Conservation (phyloP, 2,797 vertebrate genomes). For the Molossus alvarezi region DNA sequence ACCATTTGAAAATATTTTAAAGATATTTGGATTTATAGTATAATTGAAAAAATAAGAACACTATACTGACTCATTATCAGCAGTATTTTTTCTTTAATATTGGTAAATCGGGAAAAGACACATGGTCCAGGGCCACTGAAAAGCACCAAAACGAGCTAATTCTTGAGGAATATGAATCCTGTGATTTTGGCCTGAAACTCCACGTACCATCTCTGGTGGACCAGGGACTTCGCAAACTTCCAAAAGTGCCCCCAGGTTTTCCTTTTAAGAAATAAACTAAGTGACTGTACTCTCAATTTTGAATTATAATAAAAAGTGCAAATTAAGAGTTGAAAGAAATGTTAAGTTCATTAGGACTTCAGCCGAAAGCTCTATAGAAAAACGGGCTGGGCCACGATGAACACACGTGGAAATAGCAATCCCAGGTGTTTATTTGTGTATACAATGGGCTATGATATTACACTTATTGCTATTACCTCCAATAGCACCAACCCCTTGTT, state of each 20-base stretch:
- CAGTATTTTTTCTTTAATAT: background rate
- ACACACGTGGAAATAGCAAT: background rate
- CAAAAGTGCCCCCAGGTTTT: conserved; percentile 2
- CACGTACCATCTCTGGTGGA: background rate
- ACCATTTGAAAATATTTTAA: conserved; percentile 13
- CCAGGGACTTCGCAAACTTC: background rate
- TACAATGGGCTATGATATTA: background rate
- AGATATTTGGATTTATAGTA: background rate
- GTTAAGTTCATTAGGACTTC: conserved; percentile 24
- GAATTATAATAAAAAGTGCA: conserved; percentile 45
- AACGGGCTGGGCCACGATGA: background rate
- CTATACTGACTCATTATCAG: background rate
- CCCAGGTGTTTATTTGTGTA: conserved; percentile 25
- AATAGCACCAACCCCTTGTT: background rate
- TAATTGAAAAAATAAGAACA: background rate
- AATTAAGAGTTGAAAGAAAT: conserved; percentile 64
- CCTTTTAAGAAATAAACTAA: conserved; percentile 47
- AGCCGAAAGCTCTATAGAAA: conserved; percentile 43
- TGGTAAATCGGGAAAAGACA: background rate
- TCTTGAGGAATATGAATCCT: background rate
- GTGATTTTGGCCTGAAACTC: background rate
- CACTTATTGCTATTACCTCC: background rate
- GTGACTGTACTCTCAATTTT: background rate
- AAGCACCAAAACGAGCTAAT: background rate
- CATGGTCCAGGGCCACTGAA: background rate